Evolutionary conservation across 2,113 vertebrate species (phyloP), one percentile per base, ranked within the genome.

Genomic region (Saimiri boliviensis): DNA sequence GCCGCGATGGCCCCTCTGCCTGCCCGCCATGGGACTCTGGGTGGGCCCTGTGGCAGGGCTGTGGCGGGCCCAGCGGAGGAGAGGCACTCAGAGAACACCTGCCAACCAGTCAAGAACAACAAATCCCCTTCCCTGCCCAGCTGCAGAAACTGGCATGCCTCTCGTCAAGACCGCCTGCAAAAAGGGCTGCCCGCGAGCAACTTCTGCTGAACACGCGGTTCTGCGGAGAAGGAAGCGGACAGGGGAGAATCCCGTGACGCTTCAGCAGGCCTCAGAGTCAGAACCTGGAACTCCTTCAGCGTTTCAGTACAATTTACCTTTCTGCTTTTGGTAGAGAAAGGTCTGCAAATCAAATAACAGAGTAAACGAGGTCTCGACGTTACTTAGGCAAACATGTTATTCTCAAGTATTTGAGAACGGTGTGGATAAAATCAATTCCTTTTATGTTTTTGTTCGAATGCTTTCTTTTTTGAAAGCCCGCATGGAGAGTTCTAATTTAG

Each of bases 401-500:
- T 23, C 14, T 6, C 84, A 7, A 60, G 74, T 27, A 23, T 4
- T 3, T 27, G 63, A 35, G 66, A 66, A 21, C 35, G 1, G 27
- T 0, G 40, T 1, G 7, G 91, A 49, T 27, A 20, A 88, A 71
- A 93, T 37, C 58, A 17, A 37, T 63, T 35, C 73, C 85, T 77
- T 35, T 80, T 9, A 11, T 8, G 45, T 25, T 25, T 90, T 63
- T 17, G 68, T 80, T 83, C 71, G 80, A 92, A 84, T 2, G 8
- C 52, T 37, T 84, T 40, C 56, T 80, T 87, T 87, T 83, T 25
- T 3, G 63, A 71, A 97, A 68, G 52, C 8, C 47, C 23, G 79
- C 84, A 35, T 0, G 10, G 73, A 79, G 56, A 42, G 60, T 42
- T 63, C 89, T 92, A 93, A 97, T 97, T 86, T 89, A 92, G 97